Percentiles rank a stretch among this genome's conserved stretches.
Evolutionary conservation across 2,113 vertebrate species (phyloP).

Genomic region (Pedionomus torquatus): DNA sequence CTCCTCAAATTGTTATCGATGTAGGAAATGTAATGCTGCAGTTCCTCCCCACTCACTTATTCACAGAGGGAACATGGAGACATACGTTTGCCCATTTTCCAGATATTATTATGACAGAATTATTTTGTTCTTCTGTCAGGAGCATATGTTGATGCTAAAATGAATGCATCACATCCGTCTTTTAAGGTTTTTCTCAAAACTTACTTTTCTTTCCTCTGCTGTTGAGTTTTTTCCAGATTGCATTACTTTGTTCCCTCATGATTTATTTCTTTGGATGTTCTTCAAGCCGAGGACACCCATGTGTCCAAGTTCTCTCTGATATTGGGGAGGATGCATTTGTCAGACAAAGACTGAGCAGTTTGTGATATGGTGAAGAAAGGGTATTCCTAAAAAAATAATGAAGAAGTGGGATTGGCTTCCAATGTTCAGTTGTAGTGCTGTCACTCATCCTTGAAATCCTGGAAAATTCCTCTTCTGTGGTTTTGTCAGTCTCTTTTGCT

Average conservation of each 20-base stretch:
- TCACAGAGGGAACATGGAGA: not conserved
- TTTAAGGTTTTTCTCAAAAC: not conserved
- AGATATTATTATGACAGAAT: not conserved
- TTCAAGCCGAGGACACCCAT: not conserved
- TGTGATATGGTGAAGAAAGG: not conserved
- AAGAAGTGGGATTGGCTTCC: not conserved
- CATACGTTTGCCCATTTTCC: not conserved
- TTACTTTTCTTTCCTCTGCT: not conserved
- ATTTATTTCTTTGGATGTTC: not conserved
- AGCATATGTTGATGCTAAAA: not conserved
- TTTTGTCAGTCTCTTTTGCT: not conserved
- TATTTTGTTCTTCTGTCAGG: not conserved
- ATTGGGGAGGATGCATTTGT: not conserved
- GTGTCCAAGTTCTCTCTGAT: not conserved
- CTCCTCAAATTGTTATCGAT: fast-evolving
- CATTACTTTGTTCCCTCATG: not conserved
- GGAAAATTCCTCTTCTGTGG: not conserved
- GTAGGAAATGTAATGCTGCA: too few species aligned
- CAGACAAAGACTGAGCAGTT: not conserved
- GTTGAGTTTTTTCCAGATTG: not conserved
- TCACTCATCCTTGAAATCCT: not conserved
- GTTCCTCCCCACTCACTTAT: not conserved
- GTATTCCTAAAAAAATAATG: not conserved
- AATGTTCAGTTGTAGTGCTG: not conserved
- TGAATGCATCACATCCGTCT: not conserved